Conservation (phyloP, 2,797 vertebrate genomes). For the Cheirogaleus major region DNA sequence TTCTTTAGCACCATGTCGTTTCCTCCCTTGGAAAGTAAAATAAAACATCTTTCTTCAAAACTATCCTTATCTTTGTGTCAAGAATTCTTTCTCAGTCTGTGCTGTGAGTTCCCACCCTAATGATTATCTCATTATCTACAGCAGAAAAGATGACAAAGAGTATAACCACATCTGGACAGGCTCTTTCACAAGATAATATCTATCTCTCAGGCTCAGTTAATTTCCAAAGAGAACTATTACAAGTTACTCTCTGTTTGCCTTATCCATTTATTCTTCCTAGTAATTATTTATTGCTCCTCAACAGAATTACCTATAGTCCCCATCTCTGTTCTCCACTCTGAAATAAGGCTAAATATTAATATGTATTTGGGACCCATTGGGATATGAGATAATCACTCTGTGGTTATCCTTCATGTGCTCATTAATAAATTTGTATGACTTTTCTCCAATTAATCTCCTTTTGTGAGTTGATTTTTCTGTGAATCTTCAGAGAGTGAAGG, state of each 20-base stretch:
- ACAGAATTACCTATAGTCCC: background rate
- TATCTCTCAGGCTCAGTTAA: background rate
- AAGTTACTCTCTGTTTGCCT: background rate
- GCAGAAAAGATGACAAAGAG: background rate
- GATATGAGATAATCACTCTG: background rate
- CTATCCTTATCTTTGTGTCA: too few relatives aligned
- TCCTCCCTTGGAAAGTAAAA: too few relatives aligned
- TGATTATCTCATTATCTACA: background rate
- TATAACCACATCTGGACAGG: background rate
- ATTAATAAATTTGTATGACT: background rate
- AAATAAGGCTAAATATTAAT: background rate
- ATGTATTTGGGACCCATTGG: background rate
- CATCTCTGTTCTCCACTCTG: background rate
- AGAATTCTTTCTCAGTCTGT: too few relatives aligned
- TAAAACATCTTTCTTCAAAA: too few relatives aligned
- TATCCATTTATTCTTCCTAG: background rate
- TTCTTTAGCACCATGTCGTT: too few relatives aligned
- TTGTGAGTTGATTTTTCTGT: background rate
- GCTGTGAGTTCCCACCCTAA: too few relatives aligned
- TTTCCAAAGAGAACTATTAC: background rate
- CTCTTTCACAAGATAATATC: background rate
- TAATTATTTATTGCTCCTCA: background rate
- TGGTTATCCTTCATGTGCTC: background rate
- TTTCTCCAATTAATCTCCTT: background rate
- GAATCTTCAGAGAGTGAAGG: background rate